Percentiles rank a stretch among this genome's conserved stretches.
phyloP scores from a whole-genome alignment of 2,888 invertebrate species.

The Cataglyphis cursor region DNA sequence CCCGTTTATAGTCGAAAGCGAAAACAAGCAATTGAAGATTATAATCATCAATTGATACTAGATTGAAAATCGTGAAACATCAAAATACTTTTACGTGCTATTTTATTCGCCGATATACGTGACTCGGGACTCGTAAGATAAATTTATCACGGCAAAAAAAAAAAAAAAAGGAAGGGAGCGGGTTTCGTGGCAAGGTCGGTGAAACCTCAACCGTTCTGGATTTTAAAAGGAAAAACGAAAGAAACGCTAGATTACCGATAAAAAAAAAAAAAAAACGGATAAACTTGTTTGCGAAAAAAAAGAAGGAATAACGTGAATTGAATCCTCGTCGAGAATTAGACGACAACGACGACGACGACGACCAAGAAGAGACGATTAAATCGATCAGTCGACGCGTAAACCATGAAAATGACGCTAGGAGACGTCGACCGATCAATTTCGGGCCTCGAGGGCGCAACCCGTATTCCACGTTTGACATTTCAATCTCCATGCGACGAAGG shows the following conservation, averaged over 20 bases:
- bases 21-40: not conserved
- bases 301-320: conserved; percentile 21
- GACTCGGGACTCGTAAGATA: conserved; percentile 29
- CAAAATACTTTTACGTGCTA: not conserved
- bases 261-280: conserved; percentile 6
- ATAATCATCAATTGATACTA: not conserved
- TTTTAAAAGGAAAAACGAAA: conserved; percentile 33
- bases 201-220: conserved; percentile 83
- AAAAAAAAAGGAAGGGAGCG: conserved; percentile 78
- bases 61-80: not conserved
- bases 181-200: conserved; percentile 83
- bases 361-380: conserved; percentile 35
- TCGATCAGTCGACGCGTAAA: conserved; percentile 45
- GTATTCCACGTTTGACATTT: conserved; percentile 55
- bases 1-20: not conserved
- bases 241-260: conserved; percentile 14
- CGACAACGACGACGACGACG: conserved; percentile 32
- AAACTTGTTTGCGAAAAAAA: not conserved
- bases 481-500: conserved; percentile 45
- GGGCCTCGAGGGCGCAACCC: conserved; percentile 51
- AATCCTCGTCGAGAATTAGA: conserved; percentile 32
- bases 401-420: conserved; percentile 43
- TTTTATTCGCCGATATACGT: conserved; percentile 34
- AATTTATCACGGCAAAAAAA: conserved; percentile 16
- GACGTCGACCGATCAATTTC: conserved; percentile 48